A percentile compares a stretch with the other conserved stretches of the same genome.
These are phyloP conservation scores for Cirrhinus molitorella DNA, from an alignment of 2,797 vertebrate species.

Conservation along the genomic window DNA sequence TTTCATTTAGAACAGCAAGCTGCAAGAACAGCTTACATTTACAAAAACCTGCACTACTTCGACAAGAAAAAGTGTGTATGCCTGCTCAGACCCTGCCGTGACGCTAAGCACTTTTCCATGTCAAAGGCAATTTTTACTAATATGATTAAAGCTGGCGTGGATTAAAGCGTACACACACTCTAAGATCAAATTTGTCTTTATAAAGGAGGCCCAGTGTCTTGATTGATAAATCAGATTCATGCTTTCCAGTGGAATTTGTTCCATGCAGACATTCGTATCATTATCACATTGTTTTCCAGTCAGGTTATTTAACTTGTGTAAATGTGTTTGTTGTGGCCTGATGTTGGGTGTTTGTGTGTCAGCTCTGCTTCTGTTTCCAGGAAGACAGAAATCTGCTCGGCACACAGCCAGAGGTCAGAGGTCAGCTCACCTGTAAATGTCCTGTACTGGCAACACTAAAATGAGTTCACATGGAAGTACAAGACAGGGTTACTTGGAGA, in stretches of 20 bases:
- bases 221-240: background rate
- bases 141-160: too few species aligned
- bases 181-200: too few species aligned
- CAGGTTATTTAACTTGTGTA: background rate
- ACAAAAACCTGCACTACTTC: too few species aligned
- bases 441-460: background rate
- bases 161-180: too few species aligned
- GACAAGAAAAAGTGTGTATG: too few species aligned
- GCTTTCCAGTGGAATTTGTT: too few species aligned
- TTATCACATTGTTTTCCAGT: background rate
- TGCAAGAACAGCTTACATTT: too few species aligned
- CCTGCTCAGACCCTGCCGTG: too few species aligned
- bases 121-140: too few species aligned
- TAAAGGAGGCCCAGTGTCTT: background rate
- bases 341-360: background rate
- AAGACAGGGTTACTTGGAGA: background rate
- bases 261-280: background rate
- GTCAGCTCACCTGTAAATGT: background rate
- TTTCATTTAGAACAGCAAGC: too few species aligned
- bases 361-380: constrained; percentile 3
- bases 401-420: background rate
- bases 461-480: background rate
- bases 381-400: constrained; percentile 1
- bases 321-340: background rate
- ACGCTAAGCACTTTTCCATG: too few species aligned